phyloP scores from a whole-genome alignment of 2,113 vertebrate species.

The Oncorhynchus masou region DNA sequence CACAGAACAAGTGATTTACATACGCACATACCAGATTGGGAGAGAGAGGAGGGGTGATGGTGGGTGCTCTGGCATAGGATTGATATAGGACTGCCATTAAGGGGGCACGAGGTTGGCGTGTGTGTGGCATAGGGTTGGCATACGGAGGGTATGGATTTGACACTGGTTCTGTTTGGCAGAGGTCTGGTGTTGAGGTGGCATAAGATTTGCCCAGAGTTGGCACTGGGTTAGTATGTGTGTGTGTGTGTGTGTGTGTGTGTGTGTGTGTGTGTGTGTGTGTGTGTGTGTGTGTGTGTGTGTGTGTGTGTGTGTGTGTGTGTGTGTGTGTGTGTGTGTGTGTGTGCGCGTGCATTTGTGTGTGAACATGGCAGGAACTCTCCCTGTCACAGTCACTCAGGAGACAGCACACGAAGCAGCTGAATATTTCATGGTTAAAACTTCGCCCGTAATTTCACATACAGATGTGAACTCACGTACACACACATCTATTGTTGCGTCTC shows the following conservation, averaged over 20 bases:
- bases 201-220: constrained; percentile 40
- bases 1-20: constrained; percentile 28
- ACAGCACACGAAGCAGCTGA: constrained; percentile 42
- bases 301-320: neutral
- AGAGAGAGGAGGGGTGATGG: constrained; percentile 17
- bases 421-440: constrained; percentile 64
- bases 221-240: constrained; percentile 43
- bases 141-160: constrained; percentile 58
- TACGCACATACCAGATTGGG: constrained; percentile 34
- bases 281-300: neutral
- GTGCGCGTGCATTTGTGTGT: neutral
- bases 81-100: constrained; percentile 53
- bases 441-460: constrained; percentile 50
- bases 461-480: neutral
- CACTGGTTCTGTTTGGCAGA: constrained; percentile 63
- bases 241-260: neutral
- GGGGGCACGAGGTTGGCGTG: constrained; percentile 63
- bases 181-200: constrained; percentile 60
- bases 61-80: constrained; percentile 52
- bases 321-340: neutral
- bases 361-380: neutral
- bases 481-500: too few relatives aligned
- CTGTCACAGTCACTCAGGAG: constrained; percentile 37
- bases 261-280: too few relatives aligned
- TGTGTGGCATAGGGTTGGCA: constrained; percentile 64